These are phyloP conservation scores for Xylocampa areola DNA, from an alignment of 2,888 invertebrate species.

Conservation along the genomic window DNA sequence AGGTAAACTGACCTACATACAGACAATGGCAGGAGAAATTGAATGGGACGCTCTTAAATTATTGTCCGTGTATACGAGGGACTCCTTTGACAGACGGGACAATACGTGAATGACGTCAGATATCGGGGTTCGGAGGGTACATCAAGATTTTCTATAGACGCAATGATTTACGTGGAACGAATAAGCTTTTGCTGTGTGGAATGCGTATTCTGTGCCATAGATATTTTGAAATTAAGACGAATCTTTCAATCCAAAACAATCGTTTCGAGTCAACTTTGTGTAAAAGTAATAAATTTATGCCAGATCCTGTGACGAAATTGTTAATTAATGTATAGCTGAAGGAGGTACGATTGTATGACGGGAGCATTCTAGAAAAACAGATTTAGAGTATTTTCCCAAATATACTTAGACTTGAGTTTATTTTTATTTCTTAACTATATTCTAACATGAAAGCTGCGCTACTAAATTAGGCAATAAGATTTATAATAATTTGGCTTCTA, in stretches of 20 bases:
- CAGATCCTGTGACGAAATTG: no score
- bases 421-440: no score
- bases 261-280: no score
- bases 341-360: neutral
- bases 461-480: no score
- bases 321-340: no score
- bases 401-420: no score
- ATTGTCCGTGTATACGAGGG: conserved; percentile 64
- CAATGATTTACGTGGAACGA: conserved; percentile 64
- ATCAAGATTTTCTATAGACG: conserved; percentile 63
- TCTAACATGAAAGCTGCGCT: no score
- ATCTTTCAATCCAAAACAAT: no score
- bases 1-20: conserved; percentile 64
- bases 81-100: conserved; percentile 63
- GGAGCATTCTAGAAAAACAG: neutral
- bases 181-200: conserved; percentile 18
- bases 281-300: no score
- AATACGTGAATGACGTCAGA: conserved; percentile 69
- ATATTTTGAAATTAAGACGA: no score
- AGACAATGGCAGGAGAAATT: conserved; percentile 66
- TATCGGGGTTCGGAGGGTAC: conserved; percentile 67
- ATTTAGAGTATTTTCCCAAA: neutral
- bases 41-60: conserved; percentile 72
- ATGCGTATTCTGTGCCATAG: no score
- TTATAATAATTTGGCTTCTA: no score